phyloP scores from a whole-genome alignment of 2,888 invertebrate genomes.

The Synergus itoensis region DNA sequence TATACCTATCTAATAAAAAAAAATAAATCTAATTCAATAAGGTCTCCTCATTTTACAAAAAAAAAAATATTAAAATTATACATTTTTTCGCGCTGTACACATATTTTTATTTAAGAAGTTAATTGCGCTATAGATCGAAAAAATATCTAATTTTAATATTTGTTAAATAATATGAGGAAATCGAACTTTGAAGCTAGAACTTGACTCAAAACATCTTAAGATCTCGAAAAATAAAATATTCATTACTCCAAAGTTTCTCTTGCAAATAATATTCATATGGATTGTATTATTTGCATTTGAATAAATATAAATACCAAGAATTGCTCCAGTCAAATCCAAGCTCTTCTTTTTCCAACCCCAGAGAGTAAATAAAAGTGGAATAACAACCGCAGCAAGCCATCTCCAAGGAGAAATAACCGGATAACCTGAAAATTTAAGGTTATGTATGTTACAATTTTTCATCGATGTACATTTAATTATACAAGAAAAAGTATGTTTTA shows the following conservation, averaged over 20 bases:
- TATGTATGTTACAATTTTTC: conserved; percentile 36
- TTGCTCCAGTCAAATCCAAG: conserved; percentile 85
- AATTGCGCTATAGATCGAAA: too few relatives aligned
- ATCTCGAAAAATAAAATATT: too few relatives aligned
- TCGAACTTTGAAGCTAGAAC: too few relatives aligned
- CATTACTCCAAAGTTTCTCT: conserved; percentile 3
- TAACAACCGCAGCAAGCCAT: conserved; percentile 83
- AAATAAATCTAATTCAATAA: too few relatives aligned
- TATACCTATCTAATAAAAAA: too few relatives aligned
- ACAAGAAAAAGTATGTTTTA: neutral
- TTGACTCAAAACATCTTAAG: too few relatives aligned
- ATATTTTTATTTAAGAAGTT: too few relatives aligned
- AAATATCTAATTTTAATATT: too few relatives aligned
- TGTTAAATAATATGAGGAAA: too few relatives aligned
- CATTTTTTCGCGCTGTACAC: too few relatives aligned
- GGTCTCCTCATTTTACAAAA: too few relatives aligned
- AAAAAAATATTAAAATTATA: too few relatives aligned
- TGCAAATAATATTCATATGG: neutral
- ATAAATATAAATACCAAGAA: conserved; percentile 78
- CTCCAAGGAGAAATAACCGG: conserved; percentile 82
- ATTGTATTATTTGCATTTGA: conserved; percentile 10
- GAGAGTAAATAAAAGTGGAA: conserved; percentile 83
- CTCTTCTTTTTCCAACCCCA: conserved; percentile 86
- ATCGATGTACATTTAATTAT: conserved; percentile 37
- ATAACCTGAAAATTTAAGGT: conserved; percentile 79